Conservation (phyloP, 2,797 vertebrate genomes). For the Cryptoblepharus egeriae region DNA sequence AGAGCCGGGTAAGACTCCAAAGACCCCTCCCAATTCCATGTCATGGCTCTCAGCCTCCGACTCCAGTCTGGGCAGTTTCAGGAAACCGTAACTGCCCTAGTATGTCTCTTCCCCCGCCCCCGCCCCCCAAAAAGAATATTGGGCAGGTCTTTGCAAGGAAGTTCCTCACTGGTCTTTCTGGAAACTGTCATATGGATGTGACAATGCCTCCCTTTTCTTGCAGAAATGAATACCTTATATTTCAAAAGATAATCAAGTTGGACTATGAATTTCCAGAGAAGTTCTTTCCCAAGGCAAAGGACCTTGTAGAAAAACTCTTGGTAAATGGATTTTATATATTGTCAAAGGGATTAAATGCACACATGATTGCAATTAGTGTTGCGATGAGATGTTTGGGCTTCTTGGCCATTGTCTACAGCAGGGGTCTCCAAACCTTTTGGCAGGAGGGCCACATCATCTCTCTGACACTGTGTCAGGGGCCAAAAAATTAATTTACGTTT, state of each 20-base stretch:
- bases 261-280: slow-evolving; percentile 99
- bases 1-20: slow-evolving; percentile 90
- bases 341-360: neutral
- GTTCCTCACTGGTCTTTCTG: too few species aligned
- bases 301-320: slow-evolving; percentile 95
- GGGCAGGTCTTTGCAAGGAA: neutral
- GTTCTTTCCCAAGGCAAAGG: slow-evolving; percentile 99
- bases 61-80: too few species aligned
- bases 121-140: too few species aligned
- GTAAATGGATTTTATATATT: slow-evolving; percentile 76
- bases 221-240: slow-evolving; percentile 99
- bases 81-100: too few species aligned
- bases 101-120: neutral
- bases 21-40: too few species aligned
- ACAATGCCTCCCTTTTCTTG: slow-evolving; percentile 43
- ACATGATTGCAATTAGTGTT: neutral
- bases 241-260: slow-evolving; percentile 99
- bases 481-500: too few species aligned
- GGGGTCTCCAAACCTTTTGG: too few species aligned
- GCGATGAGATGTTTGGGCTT: too few species aligned
- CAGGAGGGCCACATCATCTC: too few species aligned
- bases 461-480: too few species aligned
- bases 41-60: too few species aligned
- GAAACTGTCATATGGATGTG: slow-evolving; percentile 26
- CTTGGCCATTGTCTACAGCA: too few species aligned